Evolutionary conservation across 2,888 invertebrate species (phyloP).

Genomic region (Seira ritae): DNA sequence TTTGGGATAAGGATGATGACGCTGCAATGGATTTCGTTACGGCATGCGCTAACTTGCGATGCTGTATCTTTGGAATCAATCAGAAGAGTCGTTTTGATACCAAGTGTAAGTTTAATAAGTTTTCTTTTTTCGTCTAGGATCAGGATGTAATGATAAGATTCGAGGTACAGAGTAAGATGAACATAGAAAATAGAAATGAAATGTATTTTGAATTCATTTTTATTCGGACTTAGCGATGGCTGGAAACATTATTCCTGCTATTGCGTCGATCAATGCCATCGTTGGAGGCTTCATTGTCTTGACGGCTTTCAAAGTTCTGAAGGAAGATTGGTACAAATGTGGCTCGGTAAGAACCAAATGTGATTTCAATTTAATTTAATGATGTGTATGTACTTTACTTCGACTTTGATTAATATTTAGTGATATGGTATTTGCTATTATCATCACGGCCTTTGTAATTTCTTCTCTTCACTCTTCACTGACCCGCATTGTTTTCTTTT

Average conservation of each 20-base stretch:
- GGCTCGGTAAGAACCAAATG: slow-evolving; percentile 84
- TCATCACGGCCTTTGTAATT: no score
- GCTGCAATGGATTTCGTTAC: slow-evolving; percentile 97
- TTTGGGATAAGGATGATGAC: slow-evolving; percentile 99
- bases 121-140: no score
- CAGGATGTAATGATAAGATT: no score
- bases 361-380: slow-evolving; percentile 44
- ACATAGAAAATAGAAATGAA: no score
- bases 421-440: no score
- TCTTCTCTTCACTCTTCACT: no score
- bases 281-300: slow-evolving; percentile 97
- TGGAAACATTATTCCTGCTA: slow-evolving; percentile 99
- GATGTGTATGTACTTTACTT: slow-evolving; percentile 13
- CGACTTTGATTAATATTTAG: no score
- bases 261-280: slow-evolving; percentile 98
- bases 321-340: slow-evolving; percentile 82
- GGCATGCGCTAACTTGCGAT: slow-evolving; percentile 94
- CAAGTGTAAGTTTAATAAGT: slow-evolving; percentile 93
- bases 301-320: slow-evolving; percentile 87
- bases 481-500: slow-evolving; percentile 14
- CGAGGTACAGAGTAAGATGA: no score
- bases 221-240: slow-evolving; percentile 86
- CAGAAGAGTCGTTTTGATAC: slow-evolving; percentile 93
- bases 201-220: not conserved
- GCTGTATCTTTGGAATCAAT: slow-evolving; percentile 91